A percentile compares a stretch with the other conserved stretches of the same genome.
phyloP scores from a whole-genome alignment of 2,113 vertebrate genomes.

The Polypterus senegalus region DNA sequence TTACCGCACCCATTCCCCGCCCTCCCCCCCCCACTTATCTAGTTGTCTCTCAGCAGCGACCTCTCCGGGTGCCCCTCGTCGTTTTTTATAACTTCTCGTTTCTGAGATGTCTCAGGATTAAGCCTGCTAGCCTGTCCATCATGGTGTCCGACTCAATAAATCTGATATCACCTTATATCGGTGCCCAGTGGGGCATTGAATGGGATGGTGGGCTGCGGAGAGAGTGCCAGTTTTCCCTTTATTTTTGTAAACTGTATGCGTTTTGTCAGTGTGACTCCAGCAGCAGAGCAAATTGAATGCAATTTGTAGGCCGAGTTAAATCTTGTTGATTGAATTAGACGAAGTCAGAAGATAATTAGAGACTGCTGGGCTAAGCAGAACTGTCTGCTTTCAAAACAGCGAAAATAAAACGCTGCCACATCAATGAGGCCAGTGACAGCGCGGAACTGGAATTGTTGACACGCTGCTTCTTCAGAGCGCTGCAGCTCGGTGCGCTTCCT shows the following conservation, averaged over 20 bases:
- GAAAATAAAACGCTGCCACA: conserved; percentile 54
- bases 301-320: conserved; percentile 51
- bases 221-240: neutral
- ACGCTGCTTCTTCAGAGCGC: conserved; percentile 36
- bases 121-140: too few relatives aligned
- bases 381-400: conserved; percentile 52
- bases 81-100: too few relatives aligned
- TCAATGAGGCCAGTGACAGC: conserved; percentile 51
- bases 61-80: neutral
- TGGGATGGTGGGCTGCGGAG: too few relatives aligned
- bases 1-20: conserved; percentile 4
- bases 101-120: too few relatives aligned
- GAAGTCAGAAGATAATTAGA: conserved; percentile 62
- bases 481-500: conserved; percentile 29
- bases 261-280: conserved; percentile 38
- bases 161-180: too few relatives aligned
- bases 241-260: neutral
- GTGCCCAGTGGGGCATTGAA: too few relatives aligned
- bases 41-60: neutral
- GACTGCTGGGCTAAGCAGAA: conserved; percentile 53
- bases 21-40: conserved; percentile 1
- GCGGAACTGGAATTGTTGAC: conserved; percentile 47
- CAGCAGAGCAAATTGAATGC: conserved; percentile 37
- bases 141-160: too few relatives aligned
- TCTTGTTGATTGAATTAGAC: conserved; percentile 63